Evolutionary conservation across 2,113 vertebrate species (phyloP).

Genomic region (Hemibagrus wyckioides): DNA sequence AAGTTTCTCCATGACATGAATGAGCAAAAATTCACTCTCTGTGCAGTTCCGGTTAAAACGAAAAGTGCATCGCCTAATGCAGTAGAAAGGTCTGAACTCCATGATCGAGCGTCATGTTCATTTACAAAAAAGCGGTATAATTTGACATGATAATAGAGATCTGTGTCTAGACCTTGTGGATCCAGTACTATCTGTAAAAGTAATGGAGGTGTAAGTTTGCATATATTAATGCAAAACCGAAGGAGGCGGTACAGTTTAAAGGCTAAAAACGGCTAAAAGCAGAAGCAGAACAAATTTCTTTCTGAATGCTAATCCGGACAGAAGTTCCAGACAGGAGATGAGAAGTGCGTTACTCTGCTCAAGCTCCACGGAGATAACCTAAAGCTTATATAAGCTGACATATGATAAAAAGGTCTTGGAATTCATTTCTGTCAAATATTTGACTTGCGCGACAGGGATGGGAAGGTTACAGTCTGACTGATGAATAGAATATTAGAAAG

Average conservation of each 20-base stretch:
- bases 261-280: neutral
- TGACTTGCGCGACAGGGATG: constrained; percentile 8
- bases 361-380: constrained; percentile 18
- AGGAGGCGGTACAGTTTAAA: neutral
- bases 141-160: neutral
- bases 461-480: constrained; percentile 18
- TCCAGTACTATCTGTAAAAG: neutral
- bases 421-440: constrained; percentile 40
- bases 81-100: neutral
- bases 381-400: constrained; percentile 30
- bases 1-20: neutral
- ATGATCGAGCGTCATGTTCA: neutral
- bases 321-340: neutral
- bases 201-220: neutral
- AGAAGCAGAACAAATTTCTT: neutral
- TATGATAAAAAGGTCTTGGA: constrained; percentile 34
- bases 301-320: neutral
- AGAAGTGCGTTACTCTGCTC: neutral
- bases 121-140: neutral
- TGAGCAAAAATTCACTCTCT: neutral
- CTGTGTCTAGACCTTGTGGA: neutral
- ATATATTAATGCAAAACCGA: neutral
- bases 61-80: neutral
- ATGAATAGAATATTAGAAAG: constrained; percentile 31
- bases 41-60: neutral